Base-by-base conservation (phyloP, 2,888 invertebrate species). In the Frankliniella fusca region DNA sequence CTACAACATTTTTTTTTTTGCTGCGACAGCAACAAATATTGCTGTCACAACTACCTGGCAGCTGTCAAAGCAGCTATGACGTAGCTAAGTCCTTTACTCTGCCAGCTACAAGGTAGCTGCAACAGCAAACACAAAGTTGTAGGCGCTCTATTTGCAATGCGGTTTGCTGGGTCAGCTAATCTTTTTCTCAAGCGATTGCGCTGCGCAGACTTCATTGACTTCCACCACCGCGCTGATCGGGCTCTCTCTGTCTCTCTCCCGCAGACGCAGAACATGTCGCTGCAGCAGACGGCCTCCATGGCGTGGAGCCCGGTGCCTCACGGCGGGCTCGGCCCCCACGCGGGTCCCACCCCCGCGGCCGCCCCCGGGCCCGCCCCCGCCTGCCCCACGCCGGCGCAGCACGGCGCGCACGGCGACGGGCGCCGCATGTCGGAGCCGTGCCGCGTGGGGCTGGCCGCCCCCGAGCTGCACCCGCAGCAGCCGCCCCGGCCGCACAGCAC, bases 381-480 rank as follows among this genome's bases (percentile, higher is more conserved):
- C n/a, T 86, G 90, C 23, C 90, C 90, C 87, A 90, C 89, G 86
- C 85, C 84, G 81, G 82, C 49, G 81, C 83, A 70, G 81, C 83
- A 38, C 28, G 84, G 84, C 84, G 84, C 84, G 48, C 82, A 83
- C 38, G 84, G 83, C 49, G 86, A 87, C 83, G 85, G 84, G 80
- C 87, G 92, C 85, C 87, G 92, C 84, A 90, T 91, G 90, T 91
- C 92, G 0, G 91, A 92, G 86, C 91, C 91, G 1, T 90, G 90
- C 84, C 87, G 89, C 81, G 70, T 76, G 27, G 89, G 87, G 80
- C 90, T 90, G 84, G 90, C 90, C 84, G 85, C 88, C 86, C 89
- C 88, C 81, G 90, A 90, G 85, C 88, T 38, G 38, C 38, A 90
- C 85, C 90, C 89, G 80, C 90, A 90, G 83, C 90, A 91, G 20